A percentile compares a stretch with the other conserved stretches of the same genome.
These are phyloP conservation scores for Suricata suricatta DNA, from an alignment of 2,113 vertebrate species.

Conservation along the genomic window DNA sequence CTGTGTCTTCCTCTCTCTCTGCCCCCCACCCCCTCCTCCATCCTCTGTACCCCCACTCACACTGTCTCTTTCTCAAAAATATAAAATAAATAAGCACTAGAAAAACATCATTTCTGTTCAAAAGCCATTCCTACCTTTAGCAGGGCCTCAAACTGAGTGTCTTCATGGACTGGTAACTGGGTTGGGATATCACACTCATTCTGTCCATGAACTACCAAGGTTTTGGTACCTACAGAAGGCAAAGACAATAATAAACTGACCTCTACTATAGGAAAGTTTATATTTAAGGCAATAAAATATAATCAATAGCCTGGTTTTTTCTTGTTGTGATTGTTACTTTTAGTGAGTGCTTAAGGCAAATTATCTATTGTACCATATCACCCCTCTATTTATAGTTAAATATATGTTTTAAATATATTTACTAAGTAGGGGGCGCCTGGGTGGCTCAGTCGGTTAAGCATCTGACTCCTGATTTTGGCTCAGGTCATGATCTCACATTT, in stretches of 20 bases:
- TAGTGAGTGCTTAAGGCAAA: not conserved
- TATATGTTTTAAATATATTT: not conserved
- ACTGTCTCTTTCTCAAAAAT: no score
- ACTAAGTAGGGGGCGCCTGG: no score
- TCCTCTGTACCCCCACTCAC: no score
- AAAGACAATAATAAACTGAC: slow-evolving; percentile 55
- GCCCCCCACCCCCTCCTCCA: no score
- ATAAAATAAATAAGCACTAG: no score
- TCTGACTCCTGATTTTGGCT: no score
- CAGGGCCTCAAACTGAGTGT: slow-evolving; percentile 98
- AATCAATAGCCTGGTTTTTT: not conserved
- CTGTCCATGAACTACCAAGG: slow-evolving; percentile 97
- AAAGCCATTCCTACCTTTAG: slow-evolving; percentile 90
- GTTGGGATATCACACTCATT: slow-evolving; percentile 99
- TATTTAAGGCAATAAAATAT: not conserved
- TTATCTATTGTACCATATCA: not conserved
- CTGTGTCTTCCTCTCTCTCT: no score
- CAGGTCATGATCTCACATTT: no score
- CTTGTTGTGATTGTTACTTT: not conserved
- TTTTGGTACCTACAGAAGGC: slow-evolving; percentile 93
- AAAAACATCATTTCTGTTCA: not conserved
- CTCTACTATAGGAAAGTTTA: not conserved
- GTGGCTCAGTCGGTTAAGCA: no score
- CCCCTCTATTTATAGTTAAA: not conserved
- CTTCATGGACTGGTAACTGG: slow-evolving; percentile 98